Evolutionary conservation across 2,113 vertebrate species (phyloP).

Genomic region (Gadus chalcogrammus): DNA sequence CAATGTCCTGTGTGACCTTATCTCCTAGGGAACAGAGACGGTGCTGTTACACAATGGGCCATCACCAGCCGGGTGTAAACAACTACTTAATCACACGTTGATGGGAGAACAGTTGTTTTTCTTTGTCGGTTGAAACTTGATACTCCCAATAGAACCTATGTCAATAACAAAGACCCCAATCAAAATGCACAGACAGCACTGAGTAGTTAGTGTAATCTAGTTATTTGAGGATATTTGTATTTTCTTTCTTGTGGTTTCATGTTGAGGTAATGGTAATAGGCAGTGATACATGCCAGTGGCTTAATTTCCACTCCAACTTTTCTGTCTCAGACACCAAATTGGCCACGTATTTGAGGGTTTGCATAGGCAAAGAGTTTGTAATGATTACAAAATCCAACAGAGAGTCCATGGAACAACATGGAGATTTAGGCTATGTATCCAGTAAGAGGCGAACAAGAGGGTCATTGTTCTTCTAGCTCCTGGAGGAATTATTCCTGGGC

Average conservation of each 20-base stretch:
- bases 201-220: too few relatives aligned
- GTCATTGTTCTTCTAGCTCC: slow-evolving; percentile 66
- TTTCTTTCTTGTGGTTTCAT: too few relatives aligned
- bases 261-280: slow-evolving; percentile 8
- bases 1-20: slow-evolving; percentile 14
- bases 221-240: too few relatives aligned
- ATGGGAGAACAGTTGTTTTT: slow-evolving; percentile 28
- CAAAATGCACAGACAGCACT: neutral
- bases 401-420: slow-evolving; percentile 43
- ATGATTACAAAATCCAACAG: slow-evolving; percentile 28
- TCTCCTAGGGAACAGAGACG: slow-evolving; percentile 22
- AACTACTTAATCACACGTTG: slow-evolving; percentile 28
- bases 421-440: slow-evolving; percentile 49
- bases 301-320: too few relatives aligned
- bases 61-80: slow-evolving; percentile 37
- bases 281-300: too few relatives aligned
- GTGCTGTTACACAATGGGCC: slow-evolving; percentile 38
- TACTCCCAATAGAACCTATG: neutral
- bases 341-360: too few relatives aligned
- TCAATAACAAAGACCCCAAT: slow-evolving; percentile 12
- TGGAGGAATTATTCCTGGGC: slow-evolving; percentile 63
- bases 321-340: too few relatives aligned
- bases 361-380: neutral
- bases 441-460: slow-evolving; percentile 61
- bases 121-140: slow-evolving; percentile 27